phyloP scores from a whole-genome alignment of 2,797 vertebrate species.

The Dermochelys coriacea region DNA sequence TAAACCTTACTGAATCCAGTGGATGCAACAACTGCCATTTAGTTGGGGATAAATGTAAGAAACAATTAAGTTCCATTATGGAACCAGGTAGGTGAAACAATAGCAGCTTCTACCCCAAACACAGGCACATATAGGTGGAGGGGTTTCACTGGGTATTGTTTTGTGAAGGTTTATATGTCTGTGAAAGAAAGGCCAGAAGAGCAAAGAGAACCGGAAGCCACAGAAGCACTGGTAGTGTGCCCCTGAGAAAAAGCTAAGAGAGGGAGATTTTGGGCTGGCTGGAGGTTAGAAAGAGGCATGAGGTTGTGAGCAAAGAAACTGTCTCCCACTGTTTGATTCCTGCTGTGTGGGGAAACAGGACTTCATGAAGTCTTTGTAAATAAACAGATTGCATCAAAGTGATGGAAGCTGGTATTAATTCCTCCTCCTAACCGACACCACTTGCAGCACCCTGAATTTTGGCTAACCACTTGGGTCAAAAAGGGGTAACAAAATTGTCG shows the following conservation, averaged over 20 bases:
- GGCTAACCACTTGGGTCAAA: not conserved
- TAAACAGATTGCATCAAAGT: constrained; percentile 38
- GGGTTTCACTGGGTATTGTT: not conserved
- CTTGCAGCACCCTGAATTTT: constrained; percentile 31
- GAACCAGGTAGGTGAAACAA: not conserved
- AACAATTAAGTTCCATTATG: accelerated
- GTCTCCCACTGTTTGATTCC: constrained; percentile 43
- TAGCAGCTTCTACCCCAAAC: not conserved
- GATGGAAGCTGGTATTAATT: constrained; percentile 23
- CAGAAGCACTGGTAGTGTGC: not conserved
- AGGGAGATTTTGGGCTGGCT: constrained; percentile 19
- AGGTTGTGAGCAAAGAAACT: not conserved
- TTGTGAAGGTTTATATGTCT: not conserved
- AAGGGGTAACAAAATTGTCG: not conserved
- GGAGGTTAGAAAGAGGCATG: constrained; percentile 28
- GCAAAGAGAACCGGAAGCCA: not conserved
- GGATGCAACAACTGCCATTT: not conserved
- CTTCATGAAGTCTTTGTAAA: constrained; percentile 52
- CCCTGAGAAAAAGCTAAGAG: constrained; percentile 45
- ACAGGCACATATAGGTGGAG: accelerated
- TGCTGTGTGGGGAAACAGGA: constrained; percentile 14
- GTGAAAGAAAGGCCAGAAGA: not conserved
- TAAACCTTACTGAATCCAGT: not conserved
- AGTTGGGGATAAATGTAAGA: not conserved
- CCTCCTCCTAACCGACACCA: constrained; percentile 34